Evolutionary conservation across 2,113 vertebrate species (phyloP).

Genomic region (Hyperoodon ampullatus): DNA sequence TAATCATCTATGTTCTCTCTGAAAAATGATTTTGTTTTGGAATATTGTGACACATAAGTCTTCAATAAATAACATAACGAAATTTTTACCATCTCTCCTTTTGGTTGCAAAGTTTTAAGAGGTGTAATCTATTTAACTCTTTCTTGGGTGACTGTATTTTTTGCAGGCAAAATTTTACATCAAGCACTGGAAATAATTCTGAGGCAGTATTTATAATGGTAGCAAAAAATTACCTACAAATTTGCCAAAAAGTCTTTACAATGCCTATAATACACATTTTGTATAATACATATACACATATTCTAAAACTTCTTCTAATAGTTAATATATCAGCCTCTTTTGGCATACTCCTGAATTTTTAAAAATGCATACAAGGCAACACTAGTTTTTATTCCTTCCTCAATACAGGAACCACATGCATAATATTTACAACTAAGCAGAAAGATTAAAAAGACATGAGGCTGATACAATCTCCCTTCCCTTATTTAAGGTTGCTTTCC

Average conservation of each 20-base stretch:
- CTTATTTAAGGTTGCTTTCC: neutral
- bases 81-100: neutral
- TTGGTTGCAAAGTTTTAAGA: conserved; percentile 12
- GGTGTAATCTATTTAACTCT: neutral
- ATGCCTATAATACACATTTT: neutral
- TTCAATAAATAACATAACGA: neutral
- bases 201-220: neutral
- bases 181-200: conserved; percentile 14
- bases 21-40: conserved; percentile 37
- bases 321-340: neutral
- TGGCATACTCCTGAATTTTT: neutral
- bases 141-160: neutral
- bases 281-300: neutral
- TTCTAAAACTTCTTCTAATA: neutral
- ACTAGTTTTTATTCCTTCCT: neutral
- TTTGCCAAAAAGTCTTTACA: neutral
- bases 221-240: neutral
- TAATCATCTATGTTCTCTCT: conserved; percentile 21
- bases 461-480: neutral
- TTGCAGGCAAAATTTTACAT: neutral
- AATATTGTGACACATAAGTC: neutral
- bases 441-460: neutral
- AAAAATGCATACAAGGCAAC: neutral
- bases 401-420: neutral
- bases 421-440: conserved; percentile 22